Evolutionary conservation across 1,140 invertebrate genomes (phyloP), one percentile per base, ranked within the genome.

Genomic region (Calycopis cecrops): DNA sequence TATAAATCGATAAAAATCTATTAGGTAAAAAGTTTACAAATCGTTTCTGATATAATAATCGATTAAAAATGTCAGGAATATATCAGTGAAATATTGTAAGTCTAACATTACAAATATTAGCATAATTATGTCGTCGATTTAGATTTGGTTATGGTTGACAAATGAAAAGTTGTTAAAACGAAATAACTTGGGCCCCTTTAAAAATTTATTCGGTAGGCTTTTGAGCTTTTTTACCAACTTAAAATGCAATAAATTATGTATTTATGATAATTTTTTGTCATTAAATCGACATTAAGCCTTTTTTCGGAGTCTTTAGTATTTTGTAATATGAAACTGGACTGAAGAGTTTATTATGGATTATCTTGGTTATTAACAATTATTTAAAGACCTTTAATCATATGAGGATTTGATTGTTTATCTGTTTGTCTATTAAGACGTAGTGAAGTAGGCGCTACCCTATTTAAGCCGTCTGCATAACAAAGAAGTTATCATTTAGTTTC

Each of bases 61-160:
- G 21, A 16, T 33, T 44, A 37, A 53, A 44, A 53, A 11, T 17
- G 21, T 14, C 38, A 53, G 12, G 12, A 14, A 53, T 53, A 33
- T 21, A 11, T 4, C 7, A n/a, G 28, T 53, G 40, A 53, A 12
- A 42, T 44, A 44, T 44, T 53, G 33, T 17, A 44, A 40, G 42
- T 35, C 9, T 18, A 42, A 50, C 54, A 57, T 55, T 48, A 62
- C 54, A 44, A 63, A 57, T 51, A 75, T 75, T 76, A 68, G 37
- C 66, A 79, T 79, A 72, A 72, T 60, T 64, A 59, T 65, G 52
- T 55, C 61, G 58, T 76, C 37, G 37, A 60, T 71, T 68, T 69
- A 64, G 68, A 73, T 77, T 76, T 77, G 52, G 73, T 58, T 63
- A 76, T 58, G 76, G 65, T 59, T 79, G 73, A 79, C 76, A 77